phyloP scores from a whole-genome alignment of 1,140 invertebrate genomes.

The Papilio polytes region DNA sequence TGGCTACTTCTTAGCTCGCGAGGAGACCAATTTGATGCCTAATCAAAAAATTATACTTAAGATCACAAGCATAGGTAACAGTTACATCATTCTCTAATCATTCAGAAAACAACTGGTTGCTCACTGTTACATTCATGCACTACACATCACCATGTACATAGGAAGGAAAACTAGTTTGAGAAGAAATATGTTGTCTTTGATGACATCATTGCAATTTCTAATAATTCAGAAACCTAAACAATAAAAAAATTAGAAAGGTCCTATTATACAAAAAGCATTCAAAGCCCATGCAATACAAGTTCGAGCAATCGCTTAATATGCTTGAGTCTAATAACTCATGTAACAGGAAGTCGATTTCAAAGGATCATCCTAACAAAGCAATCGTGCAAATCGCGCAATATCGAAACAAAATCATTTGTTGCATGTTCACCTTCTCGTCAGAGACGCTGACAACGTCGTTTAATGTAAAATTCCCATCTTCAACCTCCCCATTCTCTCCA shows the following conservation, averaged over 20 bases:
- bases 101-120: background rate
- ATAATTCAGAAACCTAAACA: slow-evolving; percentile 25
- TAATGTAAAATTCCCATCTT: slow-evolving; percentile 78
- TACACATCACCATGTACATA: slow-evolving; percentile 2
- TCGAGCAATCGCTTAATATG: slow-evolving; percentile 49
- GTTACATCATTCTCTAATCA: background rate
- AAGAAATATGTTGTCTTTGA: background rate
- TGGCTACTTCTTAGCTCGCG: slow-evolving; percentile 79
- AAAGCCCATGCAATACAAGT: slow-evolving; percentile 66
- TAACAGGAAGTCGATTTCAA: slow-evolving; percentile 71
- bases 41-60: slow-evolving; percentile 45
- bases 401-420: slow-evolving; percentile 59
- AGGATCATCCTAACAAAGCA: slow-evolving; percentile 59
- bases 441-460: slow-evolving; percentile 80
- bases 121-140: slow-evolving; percentile 15
- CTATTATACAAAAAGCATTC: slow-evolving; percentile 44
- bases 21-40: slow-evolving; percentile 78
- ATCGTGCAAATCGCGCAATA: slow-evolving; percentile 52
- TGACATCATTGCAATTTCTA: background rate
- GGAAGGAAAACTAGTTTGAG: background rate
- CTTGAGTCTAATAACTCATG: slow-evolving; percentile 48
- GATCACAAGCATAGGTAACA: background rate
- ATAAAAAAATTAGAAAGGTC: slow-evolving; percentile 27
- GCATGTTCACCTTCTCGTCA: slow-evolving; percentile 80
- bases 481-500: slow-evolving; percentile 82